A percentile compares a stretch with the other conserved stretches of the same genome.
phyloP scores from a whole-genome alignment of 2,888 invertebrate species.

The Liopterus haemorrhoidalis region DNA sequence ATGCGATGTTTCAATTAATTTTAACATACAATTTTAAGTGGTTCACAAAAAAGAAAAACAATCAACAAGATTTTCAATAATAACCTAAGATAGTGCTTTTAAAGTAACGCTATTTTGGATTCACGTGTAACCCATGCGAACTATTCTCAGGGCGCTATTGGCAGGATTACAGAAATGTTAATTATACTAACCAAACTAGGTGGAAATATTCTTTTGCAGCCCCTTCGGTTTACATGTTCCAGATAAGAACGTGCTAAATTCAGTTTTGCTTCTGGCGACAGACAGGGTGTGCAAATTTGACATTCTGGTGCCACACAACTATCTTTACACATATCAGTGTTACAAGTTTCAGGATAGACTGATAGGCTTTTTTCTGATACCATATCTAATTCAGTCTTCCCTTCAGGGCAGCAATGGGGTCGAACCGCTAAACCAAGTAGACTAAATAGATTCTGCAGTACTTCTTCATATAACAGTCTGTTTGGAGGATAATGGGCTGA shows the following conservation, averaged over 20 bases:
- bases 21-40: no score
- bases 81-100: no score
- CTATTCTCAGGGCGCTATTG: no score
- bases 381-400: no score
- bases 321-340: conserved; percentile 49
- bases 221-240: conserved; percentile 75
- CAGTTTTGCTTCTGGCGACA: conserved; percentile 53
- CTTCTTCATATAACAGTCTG: conserved; percentile 83
- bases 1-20: no score
- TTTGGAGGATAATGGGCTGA: conserved; percentile 90
- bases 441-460: conserved; percentile 75
- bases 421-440: conserved; percentile 67
- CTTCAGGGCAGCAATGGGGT: no score
- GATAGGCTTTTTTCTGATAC: conserved; percentile 75
- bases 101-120: no score
- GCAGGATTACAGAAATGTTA: no score
- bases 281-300: conserved; percentile 71
- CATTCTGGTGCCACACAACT: conserved; percentile 66
- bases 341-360: conserved; percentile 66
- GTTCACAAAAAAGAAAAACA: no score
- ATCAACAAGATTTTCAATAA: no score
- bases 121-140: no score
- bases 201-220: conserved; percentile 78
- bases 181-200: conserved; percentile 52
- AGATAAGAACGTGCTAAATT: conserved; percentile 63